Evolutionary conservation across 2,888 invertebrate genomes (phyloP).

Genomic region (Drosophila recens): DNA sequence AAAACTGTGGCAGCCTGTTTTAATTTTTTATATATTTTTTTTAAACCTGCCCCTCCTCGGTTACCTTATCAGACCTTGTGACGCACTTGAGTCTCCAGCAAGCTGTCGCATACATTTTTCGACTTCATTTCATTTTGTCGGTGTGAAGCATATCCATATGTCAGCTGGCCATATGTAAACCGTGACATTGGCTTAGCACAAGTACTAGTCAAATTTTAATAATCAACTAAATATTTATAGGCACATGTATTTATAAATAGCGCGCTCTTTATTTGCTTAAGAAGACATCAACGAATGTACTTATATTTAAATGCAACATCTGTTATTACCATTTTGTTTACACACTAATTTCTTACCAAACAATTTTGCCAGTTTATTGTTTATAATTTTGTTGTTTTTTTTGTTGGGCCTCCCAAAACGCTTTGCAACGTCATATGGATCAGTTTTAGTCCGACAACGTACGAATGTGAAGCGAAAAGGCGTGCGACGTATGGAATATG

Average conservation of each 20-base stretch:
- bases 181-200: constrained; percentile 55
- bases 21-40: constrained; percentile 1
- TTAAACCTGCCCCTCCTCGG: constrained; percentile 36
- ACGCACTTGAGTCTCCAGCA: constrained; percentile 44
- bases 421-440: constrained; percentile 60
- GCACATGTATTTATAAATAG: constrained; percentile 54
- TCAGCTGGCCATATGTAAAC: constrained; percentile 36
- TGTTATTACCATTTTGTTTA: constrained; percentile 74
- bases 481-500: constrained; percentile 41
- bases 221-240: constrained; percentile 45
- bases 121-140: constrained; percentile 21
- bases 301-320: constrained; percentile 68
- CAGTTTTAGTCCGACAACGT: constrained; percentile 13
- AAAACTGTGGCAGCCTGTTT: constrained; percentile 51
- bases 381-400: constrained; percentile 49
- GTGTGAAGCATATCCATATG: constrained; percentile 19
- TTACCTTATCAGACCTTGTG: constrained; percentile 70
- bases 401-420: constrained; percentile 17
- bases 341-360: constrained; percentile 43
- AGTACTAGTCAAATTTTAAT: constrained; percentile 13
- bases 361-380: constrained; percentile 51
- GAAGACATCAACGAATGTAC: constrained; percentile 47
- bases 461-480: constrained; percentile 51
- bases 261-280: constrained; percentile 54
- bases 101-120: constrained; percentile 42